Base-by-base conservation (phyloP, 2,888 invertebrate species). In the Sminthurides aquaticus region DNA sequence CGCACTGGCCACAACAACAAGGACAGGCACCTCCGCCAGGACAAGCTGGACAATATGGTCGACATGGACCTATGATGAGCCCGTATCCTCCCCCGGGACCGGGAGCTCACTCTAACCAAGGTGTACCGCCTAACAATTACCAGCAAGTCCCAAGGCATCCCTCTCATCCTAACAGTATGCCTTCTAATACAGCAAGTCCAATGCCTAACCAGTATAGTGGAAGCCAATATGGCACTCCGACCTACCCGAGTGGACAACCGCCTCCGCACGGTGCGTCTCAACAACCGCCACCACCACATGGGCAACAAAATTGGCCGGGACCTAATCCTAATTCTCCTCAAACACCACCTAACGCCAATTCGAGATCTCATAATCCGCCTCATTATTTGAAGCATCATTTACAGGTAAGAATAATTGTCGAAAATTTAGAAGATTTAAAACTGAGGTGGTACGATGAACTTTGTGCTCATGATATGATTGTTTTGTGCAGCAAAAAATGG, bases 381-480 rank as follows among this genome's bases (percentile, higher is more conserved):
- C 84, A 84, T 79, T 86, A 86, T 82, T 81, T 86, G 78, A 86
- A 86, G 77, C 86, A 86, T 78, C 86, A 87, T 69, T 74, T 80
- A 65, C 79, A 78, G 74, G 76, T 75, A 65, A 54, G 62, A 22
- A 27, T 3, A 15, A 49, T 34, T 56, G 43, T 8, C 43, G 8
- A 18, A 18, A 43, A 18, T 43, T 11, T 43, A 11, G 43, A 11
- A 18, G 43, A 11, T 11, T 8, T 11, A 43, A 18, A 43, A 43
- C 11, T 18, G 43, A 43, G 43, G 8, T 11, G 18, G 43, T 11
- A 43, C 8, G 43, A 43, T 24, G 20, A 57, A 11, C 27, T 58
- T n/a, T 27, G 15, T 25, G 20, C n/a, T n/a, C n/a, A n/a, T n/a
- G 28, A 25, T 22, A 24, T 43, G 5, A 48, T 22, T 60, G 20